Conservation (phyloP, 2,797 vertebrate genomes). For the Phaenicophaeus curvirostris region DNA sequence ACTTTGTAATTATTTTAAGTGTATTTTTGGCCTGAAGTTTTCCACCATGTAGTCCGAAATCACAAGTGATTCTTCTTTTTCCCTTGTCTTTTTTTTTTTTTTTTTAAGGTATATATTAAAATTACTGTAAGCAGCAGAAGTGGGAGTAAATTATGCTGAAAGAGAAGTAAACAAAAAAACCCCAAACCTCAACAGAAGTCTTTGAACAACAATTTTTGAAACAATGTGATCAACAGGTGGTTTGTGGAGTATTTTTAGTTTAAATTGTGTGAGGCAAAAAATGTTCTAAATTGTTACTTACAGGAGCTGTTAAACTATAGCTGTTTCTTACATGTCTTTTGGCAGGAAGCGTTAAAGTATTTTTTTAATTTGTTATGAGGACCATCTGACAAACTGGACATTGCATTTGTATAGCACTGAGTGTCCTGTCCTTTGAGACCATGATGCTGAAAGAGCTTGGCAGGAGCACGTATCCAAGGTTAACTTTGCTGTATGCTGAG, state of each 20-base stretch:
- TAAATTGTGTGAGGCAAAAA: background rate
- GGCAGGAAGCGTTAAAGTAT: background rate
- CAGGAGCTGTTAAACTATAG: background rate
- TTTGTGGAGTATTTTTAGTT: conserved; percentile 3
- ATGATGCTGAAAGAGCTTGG: background rate
- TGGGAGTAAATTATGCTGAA: background rate
- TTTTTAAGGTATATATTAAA: background rate
- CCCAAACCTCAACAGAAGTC: background rate
- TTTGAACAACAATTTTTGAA: background rate
- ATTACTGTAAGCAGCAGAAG: background rate
- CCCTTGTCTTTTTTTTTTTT: background rate
- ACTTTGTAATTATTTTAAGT: background rate
- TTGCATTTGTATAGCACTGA: background rate
- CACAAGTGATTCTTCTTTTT: background rate
- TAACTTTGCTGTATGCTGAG: background rate
- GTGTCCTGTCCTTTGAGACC: background rate
- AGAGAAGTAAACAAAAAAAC: background rate
- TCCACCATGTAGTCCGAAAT: background rate
- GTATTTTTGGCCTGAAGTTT: conserved; percentile 14
- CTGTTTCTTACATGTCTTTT: background rate
- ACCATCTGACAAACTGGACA: background rate
- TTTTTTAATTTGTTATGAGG: background rate
- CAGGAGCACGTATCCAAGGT: accelerated
- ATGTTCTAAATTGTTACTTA: background rate
- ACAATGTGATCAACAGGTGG: background rate